Evolutionary conservation across 2,888 invertebrate species (phyloP).

Genomic region (Morinoia aosen): DNA sequence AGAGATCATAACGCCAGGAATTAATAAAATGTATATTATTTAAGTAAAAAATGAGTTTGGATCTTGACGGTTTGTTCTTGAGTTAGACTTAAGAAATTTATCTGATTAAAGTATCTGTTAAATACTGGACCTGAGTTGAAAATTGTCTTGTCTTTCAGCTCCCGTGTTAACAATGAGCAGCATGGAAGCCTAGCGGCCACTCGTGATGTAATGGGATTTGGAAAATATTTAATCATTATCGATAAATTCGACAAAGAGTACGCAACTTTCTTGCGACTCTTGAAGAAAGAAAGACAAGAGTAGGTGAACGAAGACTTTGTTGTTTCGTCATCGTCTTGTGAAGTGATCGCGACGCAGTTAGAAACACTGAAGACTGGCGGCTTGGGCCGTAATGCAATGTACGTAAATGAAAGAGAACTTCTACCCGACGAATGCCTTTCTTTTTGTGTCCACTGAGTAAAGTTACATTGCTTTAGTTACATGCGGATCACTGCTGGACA

Average conservation of each 20-base stretch:
- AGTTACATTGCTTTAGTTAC: neutral
- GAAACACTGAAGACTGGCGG: neutral
- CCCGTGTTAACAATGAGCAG: neutral
- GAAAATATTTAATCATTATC: constrained; percentile 61
- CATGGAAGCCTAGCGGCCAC: constrained; percentile 32
- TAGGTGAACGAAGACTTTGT: neutral
- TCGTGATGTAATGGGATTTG: constrained; percentile 64
- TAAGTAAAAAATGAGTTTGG: neutral
- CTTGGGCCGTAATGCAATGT: neutral
- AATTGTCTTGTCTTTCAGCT: neutral
- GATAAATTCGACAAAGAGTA: constrained; percentile 67
- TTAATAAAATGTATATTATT: neutral
- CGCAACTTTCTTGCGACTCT: constrained; percentile 62
- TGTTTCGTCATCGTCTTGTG: constrained; percentile 13
- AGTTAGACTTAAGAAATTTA: neutral
- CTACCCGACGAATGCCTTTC: neutral
- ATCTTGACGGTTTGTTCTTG: neutral
- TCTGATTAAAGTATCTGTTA: neutral
- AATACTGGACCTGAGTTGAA: neutral
- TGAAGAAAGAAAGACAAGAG: constrained; percentile 61
- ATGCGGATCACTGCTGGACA: neutral
- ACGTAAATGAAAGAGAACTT: neutral
- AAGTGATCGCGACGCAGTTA: neutral
- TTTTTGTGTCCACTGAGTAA: neutral
- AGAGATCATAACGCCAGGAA: neutral